phyloP scores from a whole-genome alignment of 2,113 vertebrate species.

The Halcyon malimbica region DNA sequence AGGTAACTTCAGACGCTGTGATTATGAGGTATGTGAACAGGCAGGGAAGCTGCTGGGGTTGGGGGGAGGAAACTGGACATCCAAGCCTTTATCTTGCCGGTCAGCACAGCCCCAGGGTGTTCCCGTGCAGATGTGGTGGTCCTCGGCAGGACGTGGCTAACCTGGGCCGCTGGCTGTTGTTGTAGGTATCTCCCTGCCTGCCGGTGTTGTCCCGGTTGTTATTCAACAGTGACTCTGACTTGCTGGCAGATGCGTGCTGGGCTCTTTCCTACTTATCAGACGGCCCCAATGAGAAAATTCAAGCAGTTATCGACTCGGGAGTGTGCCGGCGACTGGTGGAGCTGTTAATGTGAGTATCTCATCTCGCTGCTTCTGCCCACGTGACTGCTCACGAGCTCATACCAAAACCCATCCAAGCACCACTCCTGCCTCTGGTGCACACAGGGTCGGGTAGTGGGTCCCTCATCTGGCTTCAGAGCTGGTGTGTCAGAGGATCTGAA shows the following conservation, averaged over 20 bases:
- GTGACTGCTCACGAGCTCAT: fast-evolving
- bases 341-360: slow-evolving; percentile 89
- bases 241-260: slow-evolving; percentile 98
- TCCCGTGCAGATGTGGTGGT: not conserved
- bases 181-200: slow-evolving; percentile 94
- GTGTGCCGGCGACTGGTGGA: slow-evolving; percentile 96
- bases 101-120: not conserved
- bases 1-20: not conserved
- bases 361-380: not conserved
- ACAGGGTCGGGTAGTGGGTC: fast-evolving
- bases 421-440: fast-evolving
- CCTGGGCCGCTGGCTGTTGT: not conserved
- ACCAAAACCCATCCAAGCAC: fast-evolving
- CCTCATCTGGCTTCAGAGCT: not conserved
- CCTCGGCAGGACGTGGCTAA: not conserved
- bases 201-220: slow-evolving; percentile 93
- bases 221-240: slow-evolving; percentile 96
- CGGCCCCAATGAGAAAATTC: slow-evolving; percentile 98
- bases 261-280: slow-evolving; percentile 97
- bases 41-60: not conserved
- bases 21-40: not conserved
- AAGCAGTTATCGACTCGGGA: slow-evolving; percentile 96
- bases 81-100: too few species aligned
- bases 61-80: not conserved
- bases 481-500: not conserved